Evolutionary conservation across 2,888 invertebrate genomes (phyloP).

Genomic region (Drosophila glabriapex): DNA sequence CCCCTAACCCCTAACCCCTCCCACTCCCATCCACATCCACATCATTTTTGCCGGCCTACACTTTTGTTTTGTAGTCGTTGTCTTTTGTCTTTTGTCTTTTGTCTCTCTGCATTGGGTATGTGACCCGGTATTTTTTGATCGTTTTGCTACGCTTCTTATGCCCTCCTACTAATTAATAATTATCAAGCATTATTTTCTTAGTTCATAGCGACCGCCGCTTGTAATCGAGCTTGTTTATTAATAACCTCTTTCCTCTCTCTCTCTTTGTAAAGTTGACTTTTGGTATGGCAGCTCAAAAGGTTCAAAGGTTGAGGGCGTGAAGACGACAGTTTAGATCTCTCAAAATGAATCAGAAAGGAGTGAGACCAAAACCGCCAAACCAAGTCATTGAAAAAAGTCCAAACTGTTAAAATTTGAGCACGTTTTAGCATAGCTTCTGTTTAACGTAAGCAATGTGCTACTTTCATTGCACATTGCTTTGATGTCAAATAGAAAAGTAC

Average conservation of each 20-base stretch:
- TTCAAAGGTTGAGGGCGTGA: slow-evolving; percentile 27
- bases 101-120: slow-evolving; percentile 48
- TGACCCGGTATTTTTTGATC: slow-evolving; percentile 75
- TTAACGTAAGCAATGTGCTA: not conserved
- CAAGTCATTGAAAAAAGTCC: slow-evolving; percentile 9
- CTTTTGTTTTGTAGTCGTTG: slow-evolving; percentile 23
- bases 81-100: slow-evolving; percentile 32
- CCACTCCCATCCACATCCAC: not conserved
- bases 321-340: slow-evolving; percentile 18
- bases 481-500: not conserved
- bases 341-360: slow-evolving; percentile 8
- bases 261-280: slow-evolving; percentile 40
- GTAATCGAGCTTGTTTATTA: slow-evolving; percentile 70
- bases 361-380: not conserved
- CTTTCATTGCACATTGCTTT: too few species aligned
- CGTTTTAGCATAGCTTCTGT: not conserved
- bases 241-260: slow-evolving; percentile 3
- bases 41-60: slow-evolving; percentile 53
- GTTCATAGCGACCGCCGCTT: slow-evolving; percentile 40
- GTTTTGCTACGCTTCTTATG: slow-evolving; percentile 75
- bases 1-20: not conserved
- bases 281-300: slow-evolving; percentile 32
- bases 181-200: slow-evolving; percentile 65
- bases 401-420: slow-evolving; percentile 9
- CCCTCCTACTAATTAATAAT: slow-evolving; percentile 76